Evolutionary conservation across 2,113 vertebrate genomes (phyloP).

Genomic region (Poeciliopsis occidentalis): DNA sequence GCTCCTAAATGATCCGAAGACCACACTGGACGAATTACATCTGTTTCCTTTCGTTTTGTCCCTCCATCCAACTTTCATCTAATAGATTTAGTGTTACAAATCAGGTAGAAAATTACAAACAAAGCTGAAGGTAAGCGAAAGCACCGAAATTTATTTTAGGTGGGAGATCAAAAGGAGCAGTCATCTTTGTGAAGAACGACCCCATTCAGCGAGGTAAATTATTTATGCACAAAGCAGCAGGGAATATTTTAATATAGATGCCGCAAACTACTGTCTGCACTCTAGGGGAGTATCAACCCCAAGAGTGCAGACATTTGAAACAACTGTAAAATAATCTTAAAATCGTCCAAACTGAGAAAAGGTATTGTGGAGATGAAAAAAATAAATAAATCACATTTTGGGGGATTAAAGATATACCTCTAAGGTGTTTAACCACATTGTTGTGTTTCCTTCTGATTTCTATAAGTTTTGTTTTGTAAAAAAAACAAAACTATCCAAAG

Average conservation of each 20-base stretch:
- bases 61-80: not conserved
- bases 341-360: too few species aligned
- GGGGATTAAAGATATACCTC: too few species aligned
- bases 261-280: constrained; percentile 26
- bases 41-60: constrained; percentile 17
- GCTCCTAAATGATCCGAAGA: constrained; percentile 24
- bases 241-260: constrained; percentile 42
- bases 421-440: too few species aligned
- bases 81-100: constrained; percentile 31
- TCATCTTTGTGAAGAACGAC: constrained; percentile 24
- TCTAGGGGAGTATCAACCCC: constrained; percentile 14
- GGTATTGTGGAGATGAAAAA: too few species aligned
- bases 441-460: too few species aligned
- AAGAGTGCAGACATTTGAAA: not conserved
- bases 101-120: constrained; percentile 5
- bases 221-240: constrained; percentile 44
- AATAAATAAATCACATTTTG: too few species aligned
- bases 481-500: too few species aligned
- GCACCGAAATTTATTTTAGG: constrained; percentile 18
- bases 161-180: constrained; percentile 24
- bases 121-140: constrained; percentile 9
- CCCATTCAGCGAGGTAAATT: constrained; percentile 31
- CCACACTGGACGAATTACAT: constrained; percentile 34
- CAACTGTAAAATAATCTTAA: not conserved
- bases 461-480: too few species aligned